A percentile compares a stretch with the other conserved stretches of the same genome.
These are phyloP conservation scores for Aleiodes leptofemur DNA, from an alignment of 2,888 invertebrate species.

Conservation along the genomic window DNA sequence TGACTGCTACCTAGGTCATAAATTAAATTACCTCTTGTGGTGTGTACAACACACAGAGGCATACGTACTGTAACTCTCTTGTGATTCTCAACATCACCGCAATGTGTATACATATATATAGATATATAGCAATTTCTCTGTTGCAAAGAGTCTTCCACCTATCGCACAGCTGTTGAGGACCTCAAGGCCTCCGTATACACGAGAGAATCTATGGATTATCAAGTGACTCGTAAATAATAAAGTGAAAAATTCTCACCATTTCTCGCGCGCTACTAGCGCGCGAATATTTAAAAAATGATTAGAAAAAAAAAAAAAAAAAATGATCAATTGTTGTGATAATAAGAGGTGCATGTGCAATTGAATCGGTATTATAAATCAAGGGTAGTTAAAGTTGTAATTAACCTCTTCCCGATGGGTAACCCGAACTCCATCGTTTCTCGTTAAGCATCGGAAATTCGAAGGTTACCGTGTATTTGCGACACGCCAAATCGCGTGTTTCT, in stretches of 20 bases:
- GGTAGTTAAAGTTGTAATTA: constrained; percentile 44
- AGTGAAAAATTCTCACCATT: too few species aligned
- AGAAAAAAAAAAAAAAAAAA: not conserved
- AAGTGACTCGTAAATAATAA: constrained; percentile 23
- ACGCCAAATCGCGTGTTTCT: constrained; percentile 58
- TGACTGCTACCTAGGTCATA: constrained; percentile 59
- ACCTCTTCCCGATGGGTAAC: constrained; percentile 43
- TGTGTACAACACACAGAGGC: constrained; percentile 43
- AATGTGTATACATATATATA: constrained; percentile 8
- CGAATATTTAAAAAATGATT: not conserved
- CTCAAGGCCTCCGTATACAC: constrained; percentile 38
- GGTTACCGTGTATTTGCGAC: constrained; percentile 43
- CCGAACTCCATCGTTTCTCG: constrained; percentile 50
- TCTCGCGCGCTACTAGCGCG: too few species aligned
- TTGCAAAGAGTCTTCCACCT: constrained; percentile 49
- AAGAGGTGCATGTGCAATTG: constrained; percentile 19
- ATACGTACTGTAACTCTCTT: constrained; percentile 31
- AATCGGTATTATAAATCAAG: constrained; percentile 39
- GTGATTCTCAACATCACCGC: constrained; percentile 25
- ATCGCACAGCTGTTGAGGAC: constrained; percentile 58
- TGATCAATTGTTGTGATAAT: constrained; percentile 10
- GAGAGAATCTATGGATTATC: constrained; percentile 17
- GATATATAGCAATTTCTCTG: constrained; percentile 38
- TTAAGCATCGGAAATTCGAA: constrained; percentile 55
- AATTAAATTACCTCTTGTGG: constrained; percentile 59